Evolutionary conservation across 2,888 invertebrate genomes (phyloP).

Genomic region (Cheilosia scutellata): DNA sequence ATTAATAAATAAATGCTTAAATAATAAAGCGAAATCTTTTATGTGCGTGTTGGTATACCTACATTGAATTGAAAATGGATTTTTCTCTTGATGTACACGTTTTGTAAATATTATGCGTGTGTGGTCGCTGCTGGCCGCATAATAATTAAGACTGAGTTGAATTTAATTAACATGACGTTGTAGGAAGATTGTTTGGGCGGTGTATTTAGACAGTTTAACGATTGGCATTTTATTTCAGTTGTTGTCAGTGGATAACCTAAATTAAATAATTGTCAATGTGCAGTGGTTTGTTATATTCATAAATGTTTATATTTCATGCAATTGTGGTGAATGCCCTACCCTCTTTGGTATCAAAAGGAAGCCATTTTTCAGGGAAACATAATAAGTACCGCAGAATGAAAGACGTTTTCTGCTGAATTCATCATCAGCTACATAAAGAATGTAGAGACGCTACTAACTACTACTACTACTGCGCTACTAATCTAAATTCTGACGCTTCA

Average conservation of each 20-base stretch:
- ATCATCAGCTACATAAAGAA: too few relatives aligned
- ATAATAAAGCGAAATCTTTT: slow-evolving; percentile 44
- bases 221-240: slow-evolving; percentile 21
- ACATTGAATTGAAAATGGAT: slow-evolving; percentile 43
- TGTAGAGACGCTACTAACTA: too few relatives aligned
- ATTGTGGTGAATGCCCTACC: too few relatives aligned
- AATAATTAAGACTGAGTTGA: slow-evolving; percentile 70
- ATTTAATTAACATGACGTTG: slow-evolving; percentile 55
- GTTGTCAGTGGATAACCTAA: slow-evolving; percentile 14
- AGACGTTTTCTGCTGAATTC: too few relatives aligned
- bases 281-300: too few relatives aligned
- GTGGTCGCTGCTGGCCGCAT: slow-evolving; percentile 46
- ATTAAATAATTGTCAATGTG: neutral
- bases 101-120: slow-evolving; percentile 17
- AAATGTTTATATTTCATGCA: too few relatives aligned
- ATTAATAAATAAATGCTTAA: slow-evolving; percentile 42
- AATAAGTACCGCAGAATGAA: too few relatives aligned
- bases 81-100: slow-evolving; percentile 32
- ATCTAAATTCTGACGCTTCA: too few relatives aligned
- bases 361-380: too few relatives aligned
- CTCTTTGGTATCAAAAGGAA: too few relatives aligned
- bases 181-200: slow-evolving; percentile 35
- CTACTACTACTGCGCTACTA: too few relatives aligned
- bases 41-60: slow-evolving; percentile 5
- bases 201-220: slow-evolving; percentile 8